Base-by-base conservation (phyloP, 2,113 vertebrate species). In the Plecotus auritus region DNA sequence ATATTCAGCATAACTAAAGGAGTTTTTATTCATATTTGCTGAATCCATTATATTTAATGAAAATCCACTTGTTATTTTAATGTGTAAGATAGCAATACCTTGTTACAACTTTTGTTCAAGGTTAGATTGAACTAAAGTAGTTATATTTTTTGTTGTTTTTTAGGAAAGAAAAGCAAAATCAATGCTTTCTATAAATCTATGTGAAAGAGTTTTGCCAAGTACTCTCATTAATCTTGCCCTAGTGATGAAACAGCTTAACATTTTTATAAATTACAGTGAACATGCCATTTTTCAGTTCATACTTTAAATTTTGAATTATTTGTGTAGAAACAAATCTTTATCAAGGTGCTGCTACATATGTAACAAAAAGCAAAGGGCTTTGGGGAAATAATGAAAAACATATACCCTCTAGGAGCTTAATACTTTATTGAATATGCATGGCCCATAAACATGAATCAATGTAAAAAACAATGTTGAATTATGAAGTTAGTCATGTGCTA, bases 61-160 rank as follows among this genome's bases (percentile, higher is more conserved):
- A 94, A 91, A 91, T 67, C 5, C 16, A 76, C 17, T 59, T 88
- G 26, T 10, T 83, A 87, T 92, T 92, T 90, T 96, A 51, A 73
- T 40, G 6, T 83, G 23, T n/a, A 88, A 95, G 47, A 72, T 54
- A 90, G 14, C 3, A 85, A 42, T 88, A 85, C 11, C 1, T 89
- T 2, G 7, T 85, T 42, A 18, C 35, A 67, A 72, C 17, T 74
- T 86, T 14, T 80, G 2, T 70, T 85, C 28, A 94, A 83, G 13
- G 16, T 87, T 85, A 84, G 4, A 76, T n/a, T 47, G 72, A 74
- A 72, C 6, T 70, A 77, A 51, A 56, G 4, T 35, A 17, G 17
- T 84, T 3, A 28, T 67, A 4, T 59, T 72, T 78, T 20, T 35
- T 66, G 37, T 23, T 86, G 70, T 45, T 59, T 92, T 81, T 16